Percentiles rank a stretch among this genome's conserved stretches.
phyloP scores from a whole-genome alignment of 2,888 invertebrate genomes.

The Tridacna crocea region DNA sequence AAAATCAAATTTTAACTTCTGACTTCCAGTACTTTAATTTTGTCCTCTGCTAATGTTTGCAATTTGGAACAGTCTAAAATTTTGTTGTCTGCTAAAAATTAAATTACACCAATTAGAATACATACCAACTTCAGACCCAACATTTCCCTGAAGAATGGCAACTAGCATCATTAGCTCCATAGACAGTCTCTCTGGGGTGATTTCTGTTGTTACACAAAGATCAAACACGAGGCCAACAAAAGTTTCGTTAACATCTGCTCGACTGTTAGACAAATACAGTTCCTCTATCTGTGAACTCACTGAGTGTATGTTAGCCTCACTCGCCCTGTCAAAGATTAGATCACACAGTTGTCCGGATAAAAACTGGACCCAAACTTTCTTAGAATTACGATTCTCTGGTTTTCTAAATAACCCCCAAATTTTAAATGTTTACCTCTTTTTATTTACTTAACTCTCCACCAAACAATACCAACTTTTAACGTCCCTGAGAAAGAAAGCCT shows the following conservation, averaged over 20 bases:
- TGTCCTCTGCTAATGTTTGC: too few species aligned
- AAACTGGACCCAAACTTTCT: too few species aligned
- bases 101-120: constrained; percentile 32
- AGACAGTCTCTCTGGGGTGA: constrained; percentile 86
- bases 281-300: constrained; percentile 92
- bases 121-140: constrained; percentile 95
- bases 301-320: constrained; percentile 94
- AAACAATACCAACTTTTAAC: too few species aligned
- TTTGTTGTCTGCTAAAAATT: too few species aligned
- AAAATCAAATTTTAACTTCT: too few species aligned
- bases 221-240: constrained; percentile 90
- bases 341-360: neutral
- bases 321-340: constrained; percentile 72
- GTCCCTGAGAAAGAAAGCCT: too few species aligned
- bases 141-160: constrained; percentile 93
- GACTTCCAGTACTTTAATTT: too few species aligned
- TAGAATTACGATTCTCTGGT: too few species aligned
- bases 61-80: too few species aligned
- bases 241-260: constrained; percentile 88
- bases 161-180: constrained; percentile 94
- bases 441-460: too few species aligned
- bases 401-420: too few species aligned
- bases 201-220: constrained; percentile 87
- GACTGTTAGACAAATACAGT: constrained; percentile 88
- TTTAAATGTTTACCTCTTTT: too few species aligned